phyloP scores from a whole-genome alignment of 2,797 vertebrate species.

The Gobio occitaniae region DNA sequence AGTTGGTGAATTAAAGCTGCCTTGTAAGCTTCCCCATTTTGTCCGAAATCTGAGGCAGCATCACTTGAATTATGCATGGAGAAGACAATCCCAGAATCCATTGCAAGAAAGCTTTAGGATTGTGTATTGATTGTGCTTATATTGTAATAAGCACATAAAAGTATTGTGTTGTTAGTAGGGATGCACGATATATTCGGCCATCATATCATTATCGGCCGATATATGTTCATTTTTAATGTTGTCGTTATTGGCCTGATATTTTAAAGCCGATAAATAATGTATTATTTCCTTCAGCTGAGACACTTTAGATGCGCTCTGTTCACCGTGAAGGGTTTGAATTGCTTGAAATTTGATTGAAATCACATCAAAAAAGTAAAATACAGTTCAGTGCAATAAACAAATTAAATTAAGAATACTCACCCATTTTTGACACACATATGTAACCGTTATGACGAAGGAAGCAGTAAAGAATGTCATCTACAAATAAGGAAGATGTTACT shows the following conservation, averaged over 20 bases:
- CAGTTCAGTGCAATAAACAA: too few relatives aligned
- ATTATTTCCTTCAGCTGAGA: too few relatives aligned
- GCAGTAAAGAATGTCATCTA: not conserved
- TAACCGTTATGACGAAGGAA: not conserved
- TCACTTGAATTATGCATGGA: not conserved
- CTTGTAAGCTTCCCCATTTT: not conserved
- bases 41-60: not conserved
- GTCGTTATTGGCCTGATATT: too few relatives aligned
- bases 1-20: not conserved
- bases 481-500: not conserved
- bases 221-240: too few relatives aligned
- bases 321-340: too few relatives aligned
- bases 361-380: too few relatives aligned
- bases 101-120: not conserved
- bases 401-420: not conserved
- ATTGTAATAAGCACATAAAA: not conserved
- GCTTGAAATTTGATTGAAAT: too few relatives aligned
- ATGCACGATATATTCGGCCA: too few relatives aligned
- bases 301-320: too few relatives aligned
- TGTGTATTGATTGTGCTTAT: not conserved
- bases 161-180: not conserved
- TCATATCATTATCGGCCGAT: too few relatives aligned
- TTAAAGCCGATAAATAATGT: too few relatives aligned
- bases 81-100: not conserved
- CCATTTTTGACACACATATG: not conserved